A percentile compares a stretch with the other conserved stretches of the same genome.
Conservation (phyloP, 2,888 invertebrate species). For the Acleris sparsana region DNA sequence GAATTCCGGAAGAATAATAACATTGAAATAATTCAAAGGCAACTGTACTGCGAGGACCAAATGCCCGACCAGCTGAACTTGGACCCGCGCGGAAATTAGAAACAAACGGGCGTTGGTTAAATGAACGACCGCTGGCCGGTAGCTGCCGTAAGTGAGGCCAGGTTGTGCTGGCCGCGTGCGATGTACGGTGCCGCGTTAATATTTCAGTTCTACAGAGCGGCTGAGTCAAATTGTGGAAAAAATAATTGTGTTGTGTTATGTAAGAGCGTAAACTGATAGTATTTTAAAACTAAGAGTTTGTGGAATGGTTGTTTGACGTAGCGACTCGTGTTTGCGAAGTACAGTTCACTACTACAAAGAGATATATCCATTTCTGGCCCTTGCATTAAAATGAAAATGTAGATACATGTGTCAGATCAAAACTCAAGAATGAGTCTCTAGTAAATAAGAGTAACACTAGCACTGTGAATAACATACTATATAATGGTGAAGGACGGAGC, state of each 20-base stretch:
- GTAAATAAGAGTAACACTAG: too few species aligned
- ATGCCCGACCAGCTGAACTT: slow-evolving; percentile 1
- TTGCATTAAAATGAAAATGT: too few species aligned
- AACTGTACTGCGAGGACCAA: neutral
- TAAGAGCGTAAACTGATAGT: too few species aligned
- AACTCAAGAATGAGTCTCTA: too few species aligned
- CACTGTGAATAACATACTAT: too few species aligned
- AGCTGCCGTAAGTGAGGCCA: neutral
- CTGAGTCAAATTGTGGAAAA: neutral
- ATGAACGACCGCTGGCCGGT: neutral
- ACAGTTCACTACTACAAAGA: too few species aligned
- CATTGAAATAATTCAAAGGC: slow-evolving; percentile 17
- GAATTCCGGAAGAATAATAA: slow-evolving; percentile 11
- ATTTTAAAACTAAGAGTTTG: too few species aligned
- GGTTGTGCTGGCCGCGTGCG: slow-evolving; percentile 1
- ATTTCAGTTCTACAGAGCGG: slow-evolving; percentile 18
- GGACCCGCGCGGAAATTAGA: slow-evolving; percentile 9
- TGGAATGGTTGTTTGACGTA: too few species aligned
- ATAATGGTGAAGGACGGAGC: too few species aligned
- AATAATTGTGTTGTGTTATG: neutral
- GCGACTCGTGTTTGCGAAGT: too few species aligned
- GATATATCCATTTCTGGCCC: too few species aligned
- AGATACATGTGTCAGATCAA: too few species aligned
- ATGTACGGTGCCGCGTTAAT: slow-evolving; percentile 14
- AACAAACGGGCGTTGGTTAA: neutral